These are phyloP conservation scores for Diadumene lineata DNA, from an alignment of 92 coral and sea anemone species.

Conservation along the genomic window DNA sequence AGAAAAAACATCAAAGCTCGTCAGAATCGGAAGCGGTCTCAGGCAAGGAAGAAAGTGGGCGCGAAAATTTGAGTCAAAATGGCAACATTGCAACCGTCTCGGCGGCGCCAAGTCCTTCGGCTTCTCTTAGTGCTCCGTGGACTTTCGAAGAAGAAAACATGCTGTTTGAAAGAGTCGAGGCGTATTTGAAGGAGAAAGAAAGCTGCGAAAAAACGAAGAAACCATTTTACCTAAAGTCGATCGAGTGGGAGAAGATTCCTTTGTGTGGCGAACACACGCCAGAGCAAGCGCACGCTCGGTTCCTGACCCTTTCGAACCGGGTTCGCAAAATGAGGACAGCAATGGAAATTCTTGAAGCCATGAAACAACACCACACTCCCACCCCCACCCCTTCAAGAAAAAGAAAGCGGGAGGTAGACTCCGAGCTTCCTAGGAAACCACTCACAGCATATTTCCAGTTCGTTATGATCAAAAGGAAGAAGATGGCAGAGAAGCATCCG, in stretches of 20 bases:
- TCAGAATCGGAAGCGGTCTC: slow-evolving; percentile 4
- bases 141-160: slow-evolving; percentile 30
- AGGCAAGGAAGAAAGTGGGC: slow-evolving; percentile 16
- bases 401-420: slow-evolving; percentile 26
- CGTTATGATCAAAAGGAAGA: slow-evolving; percentile 27
- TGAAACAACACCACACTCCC: slow-evolving; percentile 9
- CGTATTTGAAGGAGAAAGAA: slow-evolving; percentile 13
- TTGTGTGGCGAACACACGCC: slow-evolving; percentile 32
- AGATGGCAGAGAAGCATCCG: slow-evolving; percentile 35
- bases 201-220: slow-evolving; percentile 6
- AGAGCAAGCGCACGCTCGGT: slow-evolving; percentile 37
- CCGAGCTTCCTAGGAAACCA: slow-evolving; percentile 49
- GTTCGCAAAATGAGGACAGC: slow-evolving; percentile 60
- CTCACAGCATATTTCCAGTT: slow-evolving; percentile 34
- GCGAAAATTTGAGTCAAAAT: slow-evolving; percentile 6
- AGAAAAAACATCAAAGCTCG: slow-evolving; percentile 8
- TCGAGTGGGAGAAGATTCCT: slow-evolving; percentile 42
- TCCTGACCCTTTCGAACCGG: slow-evolving; percentile 28
- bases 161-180: slow-evolving; percentile 39
- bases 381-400: background rate
- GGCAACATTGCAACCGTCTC: slow-evolving; percentile 11
- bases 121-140: slow-evolving; percentile 21
- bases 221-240: slow-evolving; percentile 29
- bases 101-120: background rate
- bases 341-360: slow-evolving; percentile 53